Conservation (phyloP, 1,140 invertebrate species). For the Zaprionus vittiger region DNA sequence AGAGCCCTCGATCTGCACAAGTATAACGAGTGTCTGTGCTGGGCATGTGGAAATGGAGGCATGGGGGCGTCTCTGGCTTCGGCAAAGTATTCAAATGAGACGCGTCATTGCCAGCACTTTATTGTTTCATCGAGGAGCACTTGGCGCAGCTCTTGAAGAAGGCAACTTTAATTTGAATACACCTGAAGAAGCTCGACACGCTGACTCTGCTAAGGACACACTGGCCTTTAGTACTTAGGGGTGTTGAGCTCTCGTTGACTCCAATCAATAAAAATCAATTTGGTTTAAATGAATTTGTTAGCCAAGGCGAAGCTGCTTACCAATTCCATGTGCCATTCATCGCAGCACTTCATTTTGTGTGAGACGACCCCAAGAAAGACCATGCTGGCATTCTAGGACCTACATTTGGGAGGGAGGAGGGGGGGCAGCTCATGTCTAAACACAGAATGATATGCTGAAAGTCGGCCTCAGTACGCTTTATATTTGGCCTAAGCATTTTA, state of each 20-base stretch:
- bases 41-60: constrained; percentile 12
- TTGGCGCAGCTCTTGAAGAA: constrained; percentile 26
- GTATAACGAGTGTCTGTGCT: constrained; percentile 6
- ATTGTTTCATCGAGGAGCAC: constrained; percentile 4
- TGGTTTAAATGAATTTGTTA: constrained; percentile 71
- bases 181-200: constrained; percentile 8
- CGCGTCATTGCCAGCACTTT: constrained; percentile 57
- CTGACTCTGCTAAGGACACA: not conserved
- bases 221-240: constrained; percentile 1
- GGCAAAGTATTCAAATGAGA: constrained; percentile 58
- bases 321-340: constrained; percentile 31
- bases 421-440: constrained; percentile 9
- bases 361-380: not conserved
- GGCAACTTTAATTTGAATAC: constrained; percentile 49
- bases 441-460: constrained; percentile 34
- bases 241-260: constrained; percentile 44
- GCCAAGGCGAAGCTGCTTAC: constrained; percentile 15
- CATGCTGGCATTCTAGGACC: not conserved
- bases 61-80: not conserved
- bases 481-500: not conserved
- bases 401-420: not conserved
- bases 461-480: not conserved
- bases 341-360: constrained; percentile 35
- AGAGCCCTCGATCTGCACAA: not conserved
- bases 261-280: constrained; percentile 77